Conservation (phyloP, 1,140 invertebrate species). For the Drosophila tani region DNA sequence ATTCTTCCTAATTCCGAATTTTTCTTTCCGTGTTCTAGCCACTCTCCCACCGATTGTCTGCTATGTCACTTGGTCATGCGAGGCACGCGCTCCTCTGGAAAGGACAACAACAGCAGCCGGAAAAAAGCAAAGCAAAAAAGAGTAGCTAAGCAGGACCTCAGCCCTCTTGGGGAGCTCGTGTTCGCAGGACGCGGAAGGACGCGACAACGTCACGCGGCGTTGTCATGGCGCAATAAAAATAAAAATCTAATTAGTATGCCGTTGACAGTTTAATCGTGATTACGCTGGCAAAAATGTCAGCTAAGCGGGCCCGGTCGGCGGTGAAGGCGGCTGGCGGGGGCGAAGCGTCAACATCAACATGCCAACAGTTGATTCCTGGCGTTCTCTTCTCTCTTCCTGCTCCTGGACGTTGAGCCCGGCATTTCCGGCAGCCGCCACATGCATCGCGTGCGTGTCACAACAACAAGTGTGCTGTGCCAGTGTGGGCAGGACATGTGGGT, state of each 20-base stretch:
- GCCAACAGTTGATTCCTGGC: slow-evolving; percentile 80
- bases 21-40: not conserved
- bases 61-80: slow-evolving; percentile 66
- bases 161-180: not conserved
- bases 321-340: not conserved
- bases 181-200: slow-evolving; percentile 30
- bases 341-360: slow-evolving; percentile 71
- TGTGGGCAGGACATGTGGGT: slow-evolving; percentile 19
- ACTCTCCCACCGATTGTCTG: slow-evolving; percentile 8
- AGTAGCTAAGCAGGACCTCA: slow-evolving; percentile 37
- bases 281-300: slow-evolving; percentile 81
- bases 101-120: slow-evolving; percentile 32
- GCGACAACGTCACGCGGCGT: slow-evolving; percentile 76
- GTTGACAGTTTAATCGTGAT: slow-evolving; percentile 84
- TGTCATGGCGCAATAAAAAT: slow-evolving; percentile 83
- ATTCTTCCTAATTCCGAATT: not conserved
- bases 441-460: slow-evolving; percentile 70
- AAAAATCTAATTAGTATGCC: slow-evolving; percentile 84
- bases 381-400: slow-evolving; percentile 27
- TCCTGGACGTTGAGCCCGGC: slow-evolving; percentile 70
- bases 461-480: slow-evolving; percentile 45
- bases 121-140: slow-evolving; percentile 13
- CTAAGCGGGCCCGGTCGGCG: slow-evolving; percentile 31
- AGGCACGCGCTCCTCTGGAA: slow-evolving; percentile 58
- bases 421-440: slow-evolving; percentile 74